Evolutionary conservation across 1,140 invertebrate genomes (phyloP).

Genomic region (Dendroctonus valens): DNA sequence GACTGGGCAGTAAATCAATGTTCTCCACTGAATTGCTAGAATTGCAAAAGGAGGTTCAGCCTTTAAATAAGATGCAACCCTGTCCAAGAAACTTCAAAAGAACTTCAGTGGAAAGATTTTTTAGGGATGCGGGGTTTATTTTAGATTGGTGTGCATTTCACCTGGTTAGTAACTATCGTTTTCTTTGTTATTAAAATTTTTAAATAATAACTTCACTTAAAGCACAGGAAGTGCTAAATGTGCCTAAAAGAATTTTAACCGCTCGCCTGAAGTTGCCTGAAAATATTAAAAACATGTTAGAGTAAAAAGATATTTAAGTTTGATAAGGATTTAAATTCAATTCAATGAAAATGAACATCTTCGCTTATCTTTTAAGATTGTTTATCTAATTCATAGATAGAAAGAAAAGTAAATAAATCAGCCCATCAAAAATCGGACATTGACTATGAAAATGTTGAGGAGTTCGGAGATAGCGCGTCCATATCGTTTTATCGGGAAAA

Average conservation of each 20-base stretch:
- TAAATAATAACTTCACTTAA: too few species aligned
- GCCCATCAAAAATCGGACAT: background rate
- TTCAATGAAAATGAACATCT: too few species aligned
- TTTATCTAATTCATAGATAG: background rate
- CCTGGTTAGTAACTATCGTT: constrained; percentile 56
- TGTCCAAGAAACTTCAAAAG: constrained; percentile 82
- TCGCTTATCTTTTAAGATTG: too few species aligned
- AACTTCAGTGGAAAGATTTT: constrained; percentile 80
- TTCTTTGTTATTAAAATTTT: too few species aligned
- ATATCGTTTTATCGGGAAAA: constrained; percentile 53
- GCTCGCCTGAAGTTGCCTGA: too few species aligned
- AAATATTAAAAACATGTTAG: too few species aligned
- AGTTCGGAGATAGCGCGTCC: constrained; percentile 38
- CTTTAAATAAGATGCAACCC: constrained; percentile 68
- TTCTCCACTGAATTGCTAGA: constrained; percentile 74
- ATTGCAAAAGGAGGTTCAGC: constrained; percentile 78
- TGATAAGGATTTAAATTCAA: too few species aligned
- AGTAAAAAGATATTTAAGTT: too few species aligned
- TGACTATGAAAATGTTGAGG: too few species aligned
- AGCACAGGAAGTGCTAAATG: too few species aligned
- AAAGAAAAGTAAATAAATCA: constrained; percentile 32
- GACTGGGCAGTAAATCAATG: constrained; percentile 70
- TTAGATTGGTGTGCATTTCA: constrained; percentile 89
- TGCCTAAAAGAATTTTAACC: too few species aligned
- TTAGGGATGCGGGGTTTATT: constrained; percentile 72